These are phyloP conservation scores for Cataglyphis altisquamis DNA, from an alignment of 2,888 invertebrate genomes.

Conservation along the genomic window DNA sequence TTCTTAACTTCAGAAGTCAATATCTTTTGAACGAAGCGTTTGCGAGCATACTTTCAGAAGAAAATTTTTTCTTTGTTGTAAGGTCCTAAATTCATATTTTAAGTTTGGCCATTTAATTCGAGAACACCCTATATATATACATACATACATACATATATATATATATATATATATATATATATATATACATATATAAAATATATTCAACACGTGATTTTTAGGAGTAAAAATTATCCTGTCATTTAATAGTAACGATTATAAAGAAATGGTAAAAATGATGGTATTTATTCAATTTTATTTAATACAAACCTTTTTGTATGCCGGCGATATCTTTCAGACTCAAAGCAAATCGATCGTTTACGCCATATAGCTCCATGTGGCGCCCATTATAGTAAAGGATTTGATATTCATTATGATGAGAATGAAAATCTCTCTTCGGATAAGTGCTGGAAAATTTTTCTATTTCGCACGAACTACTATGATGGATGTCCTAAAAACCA, in stretches of 20 bases:
- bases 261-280: slow-evolving; percentile 35
- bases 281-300: slow-evolving; percentile 5
- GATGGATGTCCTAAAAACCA: slow-evolving; percentile 59
- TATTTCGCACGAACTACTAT: slow-evolving; percentile 61
- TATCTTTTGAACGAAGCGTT: too few species aligned
- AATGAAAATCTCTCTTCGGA: slow-evolving; percentile 49
- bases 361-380: slow-evolving; percentile 3
- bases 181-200: slow-evolving; percentile 3
- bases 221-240: slow-evolving; percentile 7
- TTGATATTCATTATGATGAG: slow-evolving; percentile 61
- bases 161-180: too few species aligned
- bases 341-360: slow-evolving; percentile 20
- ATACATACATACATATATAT: too few species aligned
- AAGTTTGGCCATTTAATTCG: too few species aligned
- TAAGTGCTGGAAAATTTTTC: slow-evolving; percentile 67
- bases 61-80: too few species aligned
- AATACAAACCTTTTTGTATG: slow-evolving; percentile 28
- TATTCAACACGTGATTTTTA: slow-evolving; percentile 1
- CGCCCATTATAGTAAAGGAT: slow-evolving; percentile 24
- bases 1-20: too few species aligned
- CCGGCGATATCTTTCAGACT: slow-evolving; percentile 20
- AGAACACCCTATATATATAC: too few species aligned
- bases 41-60: too few species aligned
- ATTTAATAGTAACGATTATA: slow-evolving; percentile 14
- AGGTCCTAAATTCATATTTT: too few species aligned